Base-by-base conservation (phyloP, 2,113 vertebrate genomes). In the Orientallactaga bullata region DNA sequence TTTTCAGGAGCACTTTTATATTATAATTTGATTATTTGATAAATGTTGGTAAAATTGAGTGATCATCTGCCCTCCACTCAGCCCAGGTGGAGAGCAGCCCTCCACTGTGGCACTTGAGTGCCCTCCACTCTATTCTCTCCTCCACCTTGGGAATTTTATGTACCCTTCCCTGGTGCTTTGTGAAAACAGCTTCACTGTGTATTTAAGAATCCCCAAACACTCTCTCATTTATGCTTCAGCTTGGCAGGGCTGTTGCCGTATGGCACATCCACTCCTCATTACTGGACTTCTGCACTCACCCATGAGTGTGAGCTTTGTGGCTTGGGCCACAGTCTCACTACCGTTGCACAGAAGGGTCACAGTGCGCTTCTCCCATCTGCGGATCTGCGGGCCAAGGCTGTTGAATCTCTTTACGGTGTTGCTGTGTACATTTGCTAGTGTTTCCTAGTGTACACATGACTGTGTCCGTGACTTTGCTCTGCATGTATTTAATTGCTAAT, bases 291-390 rank as follows among this genome's bases (percentile, higher is more conserved):
- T 11, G 61, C 23, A 1, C 8, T 69, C n/a, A 3, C 0, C 13
- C 24, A 4, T 16, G 13, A 18, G 0, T 28, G 0, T 24, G 24
- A 24, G 21, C 21, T 10, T 2, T 2, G 8, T 23, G 13, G 11
- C 71, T 61, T 60, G 13, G 35, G 7, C 24, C 37, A n/a, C 66
- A 10, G 0, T 0, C 42, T 47, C 42, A 8, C 8, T 47, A 47
- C 42, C 15, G 0, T 17, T 6, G 5, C 21, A 17, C 65, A 24
- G 2, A 11, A 7, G 1, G 2, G 1, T 37, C 32, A 1, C 61
- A 3, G 0, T 0, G 16, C 12, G 0, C 28, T 68, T 20, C 12
- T 68, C 58, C 12, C 23, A 7, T 16, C 21, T 8, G 0, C 28
- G 77, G 13, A 5, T 7, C 0, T 2, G 6, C 20, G n/a, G 26